A percentile compares a stretch with the other conserved stretches of the same genome.
Conservation (phyloP, 2,797 vertebrate genomes). For the Typhlichthys subterraneus region DNA sequence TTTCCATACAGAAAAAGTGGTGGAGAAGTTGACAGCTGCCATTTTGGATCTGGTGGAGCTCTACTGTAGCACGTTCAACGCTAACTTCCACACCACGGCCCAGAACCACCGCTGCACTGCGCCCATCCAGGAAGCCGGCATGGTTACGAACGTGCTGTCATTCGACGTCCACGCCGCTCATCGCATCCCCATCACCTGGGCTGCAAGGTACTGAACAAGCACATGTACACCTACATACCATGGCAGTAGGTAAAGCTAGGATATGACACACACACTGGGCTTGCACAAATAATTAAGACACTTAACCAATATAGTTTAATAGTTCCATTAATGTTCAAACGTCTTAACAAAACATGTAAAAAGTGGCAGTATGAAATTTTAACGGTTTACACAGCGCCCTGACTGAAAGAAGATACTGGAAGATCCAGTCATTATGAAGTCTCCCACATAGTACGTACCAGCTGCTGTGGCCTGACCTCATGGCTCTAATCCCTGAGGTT, state of each 20-base stretch:
- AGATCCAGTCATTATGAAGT: not conserved
- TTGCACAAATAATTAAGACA: no score
- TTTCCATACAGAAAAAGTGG: constrained; percentile 80
- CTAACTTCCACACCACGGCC: constrained; percentile 87
- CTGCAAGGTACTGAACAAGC: constrained; percentile 79
- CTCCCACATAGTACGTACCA: constrained; percentile 6
- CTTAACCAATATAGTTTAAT: not conserved
- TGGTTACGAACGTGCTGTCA: constrained; percentile 81
- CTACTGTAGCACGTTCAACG: constrained; percentile 93
- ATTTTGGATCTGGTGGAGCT: constrained; percentile 92
- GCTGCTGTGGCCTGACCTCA: constrained; percentile 19
- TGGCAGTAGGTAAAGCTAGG: not conserved
- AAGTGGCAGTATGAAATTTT: no score
- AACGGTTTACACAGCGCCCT: not conserved
- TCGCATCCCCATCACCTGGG: constrained; percentile 94
- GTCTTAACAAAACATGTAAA: no score
- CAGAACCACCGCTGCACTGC: constrained; percentile 72
- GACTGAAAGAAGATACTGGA: no score
- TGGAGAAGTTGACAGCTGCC: constrained; percentile 89
- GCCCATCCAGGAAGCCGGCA: constrained; percentile 84
- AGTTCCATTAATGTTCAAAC: no score
- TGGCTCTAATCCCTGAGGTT: constrained; percentile 16
- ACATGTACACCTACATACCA: constrained; percentile 3
- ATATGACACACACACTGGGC: not conserved
- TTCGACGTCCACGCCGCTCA: constrained; percentile 91